A percentile compares a stretch with the other conserved stretches of the same genome.
These are phyloP conservation scores for Esox lucius DNA, from an alignment of 2,797 vertebrate species.

Conservation along the genomic window DNA sequence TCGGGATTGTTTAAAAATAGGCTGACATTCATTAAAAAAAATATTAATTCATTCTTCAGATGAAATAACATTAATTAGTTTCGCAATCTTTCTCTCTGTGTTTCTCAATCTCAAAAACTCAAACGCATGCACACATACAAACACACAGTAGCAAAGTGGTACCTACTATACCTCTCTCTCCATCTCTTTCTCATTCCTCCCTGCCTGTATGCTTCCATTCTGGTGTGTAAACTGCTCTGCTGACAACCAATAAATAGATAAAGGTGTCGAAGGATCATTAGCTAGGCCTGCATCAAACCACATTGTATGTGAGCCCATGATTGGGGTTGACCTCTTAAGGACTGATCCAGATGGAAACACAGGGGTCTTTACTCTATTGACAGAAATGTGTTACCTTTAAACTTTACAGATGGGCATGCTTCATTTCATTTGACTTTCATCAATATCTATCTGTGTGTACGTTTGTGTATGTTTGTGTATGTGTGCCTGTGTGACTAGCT, in stretches of 20 bases:
- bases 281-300: conserved; percentile 17
- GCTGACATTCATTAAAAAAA: background rate
- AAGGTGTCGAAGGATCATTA: conserved; percentile 45
- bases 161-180: too few species aligned
- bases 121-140: background rate
- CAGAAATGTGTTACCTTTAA: conserved; percentile 27
- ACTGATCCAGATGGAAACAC: background rate
- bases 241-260: conserved; percentile 50
- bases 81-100: background rate
- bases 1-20: background rate
- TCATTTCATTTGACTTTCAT: conserved; percentile 47
- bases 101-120: too few species aligned
- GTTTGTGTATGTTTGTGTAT: background rate
- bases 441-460: conserved; percentile 20
- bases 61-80: background rate
- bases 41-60: background rate
- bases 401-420: conserved; percentile 19
- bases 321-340: conserved; percentile 46
- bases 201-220: conserved; percentile 11
- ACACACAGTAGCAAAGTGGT: background rate
- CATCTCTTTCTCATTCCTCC: background rate
- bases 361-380: conserved; percentile 31
- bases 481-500: conserved; percentile 6
- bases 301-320: conserved; percentile 34
- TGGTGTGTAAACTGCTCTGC: conserved; percentile 38